Evolutionary conservation across 1,140 invertebrate genomes (phyloP).

Genomic region (Ectropis grisescens): DNA sequence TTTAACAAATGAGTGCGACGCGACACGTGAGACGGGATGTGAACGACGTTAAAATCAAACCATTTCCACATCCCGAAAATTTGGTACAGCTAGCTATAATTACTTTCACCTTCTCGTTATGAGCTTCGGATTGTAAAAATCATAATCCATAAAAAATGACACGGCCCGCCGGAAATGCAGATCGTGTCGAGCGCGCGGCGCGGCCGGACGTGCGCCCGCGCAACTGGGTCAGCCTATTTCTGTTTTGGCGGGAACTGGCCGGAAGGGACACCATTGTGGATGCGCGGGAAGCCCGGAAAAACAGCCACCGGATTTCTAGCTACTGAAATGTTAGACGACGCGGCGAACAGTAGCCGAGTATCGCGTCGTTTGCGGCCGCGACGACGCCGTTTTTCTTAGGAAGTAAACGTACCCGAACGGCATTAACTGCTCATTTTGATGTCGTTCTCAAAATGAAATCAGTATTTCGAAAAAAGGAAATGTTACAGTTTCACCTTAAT

Average conservation of each 20-base stretch:
- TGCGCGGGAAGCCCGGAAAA: slow-evolving; percentile 58
- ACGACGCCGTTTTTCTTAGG: slow-evolving; percentile 27
- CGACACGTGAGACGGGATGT: neutral
- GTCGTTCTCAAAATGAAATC: slow-evolving; percentile 23
- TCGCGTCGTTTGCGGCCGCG: slow-evolving; percentile 26
- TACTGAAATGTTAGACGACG: slow-evolving; percentile 57
- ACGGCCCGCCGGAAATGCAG: slow-evolving; percentile 60
- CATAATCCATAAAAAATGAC: slow-evolving; percentile 61
- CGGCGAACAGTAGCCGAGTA: slow-evolving; percentile 28
- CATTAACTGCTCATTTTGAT: slow-evolving; percentile 27
- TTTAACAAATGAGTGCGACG: no score
- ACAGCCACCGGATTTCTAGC: slow-evolving; percentile 55
- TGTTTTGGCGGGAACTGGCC: slow-evolving; percentile 66
- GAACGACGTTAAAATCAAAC: neutral
- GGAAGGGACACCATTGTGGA: slow-evolving; percentile 64
- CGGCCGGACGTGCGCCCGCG: slow-evolving; percentile 55
- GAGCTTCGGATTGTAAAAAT: slow-evolving; percentile 32
- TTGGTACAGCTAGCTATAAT: slow-evolving; percentile 5
- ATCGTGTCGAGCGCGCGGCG: slow-evolving; percentile 19
- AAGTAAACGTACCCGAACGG: slow-evolving; percentile 31
- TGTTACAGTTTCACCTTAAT: slow-evolving; percentile 20
- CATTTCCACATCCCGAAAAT: neutral
- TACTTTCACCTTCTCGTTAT: slow-evolving; percentile 13
- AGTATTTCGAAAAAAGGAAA: slow-evolving; percentile 8
- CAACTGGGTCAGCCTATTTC: slow-evolving; percentile 68